A percentile compares a stretch with the other conserved stretches of the same genome.
phyloP scores from a whole-genome alignment of 2,113 vertebrate genomes.

The Nesoenas mayeri region DNA sequence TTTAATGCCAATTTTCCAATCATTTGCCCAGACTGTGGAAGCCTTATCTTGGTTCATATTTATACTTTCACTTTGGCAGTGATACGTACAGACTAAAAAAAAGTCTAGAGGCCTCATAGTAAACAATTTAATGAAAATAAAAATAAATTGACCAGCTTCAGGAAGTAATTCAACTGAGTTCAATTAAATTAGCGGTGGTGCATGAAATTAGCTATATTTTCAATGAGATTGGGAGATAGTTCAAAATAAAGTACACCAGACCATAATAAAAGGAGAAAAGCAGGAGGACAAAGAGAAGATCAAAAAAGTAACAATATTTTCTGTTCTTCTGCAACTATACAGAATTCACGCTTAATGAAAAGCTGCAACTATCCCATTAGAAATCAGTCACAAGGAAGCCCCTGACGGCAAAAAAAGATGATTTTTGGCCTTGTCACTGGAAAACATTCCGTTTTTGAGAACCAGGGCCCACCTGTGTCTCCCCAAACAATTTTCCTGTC shows the following conservation, averaged over 20 bases:
- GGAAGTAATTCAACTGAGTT: not conserved
- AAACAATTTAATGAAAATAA: not conserved
- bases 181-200: not conserved
- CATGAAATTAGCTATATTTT: not conserved
- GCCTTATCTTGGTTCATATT: not conserved
- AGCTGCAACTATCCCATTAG: not conserved
- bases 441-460: not conserved
- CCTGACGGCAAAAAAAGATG: not conserved
- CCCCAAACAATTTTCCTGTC: conserved; percentile 78
- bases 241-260: not conserved
- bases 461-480: conserved; percentile 79
- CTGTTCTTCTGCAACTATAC: not conserved
- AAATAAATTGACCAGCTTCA: not conserved
- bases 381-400: not conserved
- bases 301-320: not conserved
- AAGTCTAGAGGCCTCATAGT: not conserved
- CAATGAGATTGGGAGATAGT: not conserved
- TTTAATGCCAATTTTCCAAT: not conserved
- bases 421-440: not conserved
- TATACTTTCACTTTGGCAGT: not conserved
- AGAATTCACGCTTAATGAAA: not conserved
- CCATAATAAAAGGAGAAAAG: not conserved
- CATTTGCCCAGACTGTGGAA: not conserved
- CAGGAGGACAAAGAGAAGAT: not conserved
- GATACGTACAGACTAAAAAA: not conserved